phyloP scores from a whole-genome alignment of 2,797 vertebrate genomes.

The Arrhamphus sclerolepis region DNA sequence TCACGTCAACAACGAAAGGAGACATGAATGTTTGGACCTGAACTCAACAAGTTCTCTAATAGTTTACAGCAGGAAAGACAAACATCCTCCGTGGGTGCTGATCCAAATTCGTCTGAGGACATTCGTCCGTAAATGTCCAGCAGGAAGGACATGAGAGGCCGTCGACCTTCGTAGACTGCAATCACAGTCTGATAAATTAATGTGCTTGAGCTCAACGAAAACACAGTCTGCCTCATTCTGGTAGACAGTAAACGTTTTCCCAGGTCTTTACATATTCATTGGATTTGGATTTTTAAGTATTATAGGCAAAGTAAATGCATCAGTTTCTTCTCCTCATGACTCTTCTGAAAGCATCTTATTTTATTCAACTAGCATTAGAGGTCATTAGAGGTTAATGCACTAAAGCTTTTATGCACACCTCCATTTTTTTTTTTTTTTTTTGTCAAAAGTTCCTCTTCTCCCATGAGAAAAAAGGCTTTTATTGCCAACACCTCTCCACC shows the following conservation, averaged over 20 bases:
- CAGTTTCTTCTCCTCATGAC: background rate
- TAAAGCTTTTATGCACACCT: conserved; percentile 7
- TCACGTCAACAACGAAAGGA: too few species aligned
- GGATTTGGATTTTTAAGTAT: background rate
- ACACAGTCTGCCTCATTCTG: too few species aligned
- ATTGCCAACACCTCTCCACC: conserved; percentile 6
- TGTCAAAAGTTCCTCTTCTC: conserved; percentile 29
- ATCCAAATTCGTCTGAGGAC: too few species aligned
- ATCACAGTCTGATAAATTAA: background rate
- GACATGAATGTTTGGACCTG: too few species aligned
- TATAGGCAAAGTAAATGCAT: too few species aligned
- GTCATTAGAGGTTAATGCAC: background rate
- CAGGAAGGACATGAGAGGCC: conserved; percentile 17
- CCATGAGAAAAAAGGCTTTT: conserved; percentile 36
- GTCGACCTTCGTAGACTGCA: conserved; percentile 30
- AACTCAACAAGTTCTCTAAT: too few species aligned
- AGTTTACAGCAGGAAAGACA: too few species aligned
- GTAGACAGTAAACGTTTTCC: too few species aligned
- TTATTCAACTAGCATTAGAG: background rate
- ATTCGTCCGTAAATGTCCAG: too few species aligned
- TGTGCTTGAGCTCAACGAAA: too few species aligned
- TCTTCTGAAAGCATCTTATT: too few species aligned
- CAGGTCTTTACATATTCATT: background rate
- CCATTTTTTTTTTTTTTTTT: background rate
- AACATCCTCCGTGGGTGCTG: too few species aligned